A percentile compares a stretch with the other conserved stretches of the same genome.
phyloP scores from a whole-genome alignment of 2,113 vertebrate genomes.

The Actenoides lindsayi region DNA sequence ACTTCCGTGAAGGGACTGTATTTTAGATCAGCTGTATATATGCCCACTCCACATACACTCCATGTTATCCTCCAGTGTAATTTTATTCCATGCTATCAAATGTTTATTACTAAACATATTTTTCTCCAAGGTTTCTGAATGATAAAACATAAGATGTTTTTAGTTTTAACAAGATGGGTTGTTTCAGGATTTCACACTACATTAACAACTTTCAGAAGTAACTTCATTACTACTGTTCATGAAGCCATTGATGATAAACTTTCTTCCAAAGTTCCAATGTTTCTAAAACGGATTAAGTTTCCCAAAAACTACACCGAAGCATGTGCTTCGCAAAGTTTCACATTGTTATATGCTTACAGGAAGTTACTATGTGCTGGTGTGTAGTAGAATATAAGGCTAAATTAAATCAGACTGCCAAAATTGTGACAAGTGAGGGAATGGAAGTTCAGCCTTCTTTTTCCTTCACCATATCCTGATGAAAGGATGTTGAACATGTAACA shows the following conservation, averaged over 20 bases:
- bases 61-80: not conserved
- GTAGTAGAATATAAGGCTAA: not conserved
- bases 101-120: not conserved
- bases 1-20: not conserved
- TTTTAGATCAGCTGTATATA: constrained; percentile 7
- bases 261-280: not conserved
- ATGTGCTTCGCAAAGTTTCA: not conserved
- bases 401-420: not conserved
- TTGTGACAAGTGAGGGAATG: not conserved
- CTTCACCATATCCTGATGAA: not conserved
- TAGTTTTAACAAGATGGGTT: not conserved
- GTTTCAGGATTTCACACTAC: not conserved
- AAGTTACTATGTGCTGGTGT: not conserved
- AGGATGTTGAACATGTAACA: not conserved
- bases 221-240: not conserved
- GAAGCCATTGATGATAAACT: not conserved
- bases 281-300: not conserved
- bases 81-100: not conserved
- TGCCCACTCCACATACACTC: not conserved
- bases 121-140: not conserved
- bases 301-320: not conserved
- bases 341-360: not conserved
- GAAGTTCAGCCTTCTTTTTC: not conserved
- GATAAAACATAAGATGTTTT: not conserved
- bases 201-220: not conserved